These are phyloP conservation scores for Campylorhamphus procurvoides DNA, from an alignment of 2,113 vertebrate genomes.

Conservation along the genomic window DNA sequence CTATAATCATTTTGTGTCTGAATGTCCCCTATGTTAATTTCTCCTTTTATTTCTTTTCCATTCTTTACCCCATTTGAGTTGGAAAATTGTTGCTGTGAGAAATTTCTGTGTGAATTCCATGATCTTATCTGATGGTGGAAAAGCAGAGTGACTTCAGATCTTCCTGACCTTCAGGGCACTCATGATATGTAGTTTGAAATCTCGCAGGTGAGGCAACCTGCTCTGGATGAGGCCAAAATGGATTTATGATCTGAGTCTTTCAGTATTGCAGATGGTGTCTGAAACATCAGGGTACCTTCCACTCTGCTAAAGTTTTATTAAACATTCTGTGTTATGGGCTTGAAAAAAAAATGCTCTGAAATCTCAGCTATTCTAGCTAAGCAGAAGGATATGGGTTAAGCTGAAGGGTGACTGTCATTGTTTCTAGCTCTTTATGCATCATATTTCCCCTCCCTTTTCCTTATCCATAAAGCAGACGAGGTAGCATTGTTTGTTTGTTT, in stretches of 20 bases:
- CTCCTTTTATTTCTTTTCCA: not conserved
- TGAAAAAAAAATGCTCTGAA: not conserved
- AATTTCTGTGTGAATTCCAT: not conserved
- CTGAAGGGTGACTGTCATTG: not conserved
- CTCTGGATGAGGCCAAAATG: not conserved
- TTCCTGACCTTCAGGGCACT: not conserved
- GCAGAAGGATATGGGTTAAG: not conserved
- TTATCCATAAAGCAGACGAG: not conserved
- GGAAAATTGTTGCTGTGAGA: not conserved
- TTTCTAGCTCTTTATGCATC: not conserved
- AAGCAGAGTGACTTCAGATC: not conserved
- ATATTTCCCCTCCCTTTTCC: not conserved
- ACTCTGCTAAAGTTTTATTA: not conserved
- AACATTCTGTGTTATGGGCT: not conserved
- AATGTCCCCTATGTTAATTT: not conserved
- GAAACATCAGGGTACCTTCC: not conserved
- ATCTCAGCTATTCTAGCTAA: not conserved
- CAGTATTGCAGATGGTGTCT: accelerated
- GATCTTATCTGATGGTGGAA: not conserved
- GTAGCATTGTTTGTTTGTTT: not conserved
- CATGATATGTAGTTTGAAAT: not conserved
- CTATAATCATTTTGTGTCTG: not conserved
- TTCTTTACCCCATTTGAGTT: not conserved
- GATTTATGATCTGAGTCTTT: not conserved
- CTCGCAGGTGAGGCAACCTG: not conserved